phyloP scores from a whole-genome alignment of 1,140 invertebrate genomes.

The Zaprionus gabonicus region DNA sequence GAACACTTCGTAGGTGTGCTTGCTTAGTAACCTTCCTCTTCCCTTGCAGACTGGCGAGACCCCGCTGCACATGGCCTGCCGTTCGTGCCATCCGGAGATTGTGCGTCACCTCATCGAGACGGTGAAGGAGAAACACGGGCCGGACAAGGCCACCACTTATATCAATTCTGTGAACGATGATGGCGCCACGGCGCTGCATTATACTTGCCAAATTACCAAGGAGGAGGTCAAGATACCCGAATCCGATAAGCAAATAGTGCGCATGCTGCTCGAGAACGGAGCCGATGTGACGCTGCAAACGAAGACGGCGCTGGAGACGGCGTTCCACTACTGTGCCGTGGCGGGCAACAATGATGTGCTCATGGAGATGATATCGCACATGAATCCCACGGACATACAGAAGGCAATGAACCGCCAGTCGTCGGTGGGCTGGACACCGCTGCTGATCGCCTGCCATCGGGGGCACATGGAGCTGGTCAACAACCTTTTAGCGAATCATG shows the following conservation, averaged over 20 bases:
- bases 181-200: conserved; percentile 97
- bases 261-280: conserved; percentile 93
- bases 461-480: conserved; percentile 94
- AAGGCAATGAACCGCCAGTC: conserved; percentile 97
- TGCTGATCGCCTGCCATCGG: conserved; percentile 94
- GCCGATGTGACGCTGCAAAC: conserved; percentile 95
- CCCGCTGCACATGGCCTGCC: conserved; percentile 95
- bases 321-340: conserved; percentile 97
- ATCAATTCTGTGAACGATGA: conserved; percentile 94
- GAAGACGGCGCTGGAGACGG: conserved; percentile 94
- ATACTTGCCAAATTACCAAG: conserved; percentile 92
- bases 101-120: conserved; percentile 94
- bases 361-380: conserved; percentile 95
- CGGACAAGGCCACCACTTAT: conserved; percentile 89
- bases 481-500: conserved; percentile 94
- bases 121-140: conserved; percentile 90
- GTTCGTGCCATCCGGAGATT: conserved; percentile 93
- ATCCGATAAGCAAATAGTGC: conserved; percentile 96
- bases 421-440: conserved; percentile 96
- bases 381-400: conserved; percentile 94
- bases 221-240: conserved; percentile 89
- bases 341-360: conserved; percentile 98
- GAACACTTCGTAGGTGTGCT: neutral
- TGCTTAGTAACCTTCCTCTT: neutral
- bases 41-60: conserved; percentile 94